Evolutionary conservation across 2,113 vertebrate genomes (phyloP).

Genomic region (Plotosus lineatus): DNA sequence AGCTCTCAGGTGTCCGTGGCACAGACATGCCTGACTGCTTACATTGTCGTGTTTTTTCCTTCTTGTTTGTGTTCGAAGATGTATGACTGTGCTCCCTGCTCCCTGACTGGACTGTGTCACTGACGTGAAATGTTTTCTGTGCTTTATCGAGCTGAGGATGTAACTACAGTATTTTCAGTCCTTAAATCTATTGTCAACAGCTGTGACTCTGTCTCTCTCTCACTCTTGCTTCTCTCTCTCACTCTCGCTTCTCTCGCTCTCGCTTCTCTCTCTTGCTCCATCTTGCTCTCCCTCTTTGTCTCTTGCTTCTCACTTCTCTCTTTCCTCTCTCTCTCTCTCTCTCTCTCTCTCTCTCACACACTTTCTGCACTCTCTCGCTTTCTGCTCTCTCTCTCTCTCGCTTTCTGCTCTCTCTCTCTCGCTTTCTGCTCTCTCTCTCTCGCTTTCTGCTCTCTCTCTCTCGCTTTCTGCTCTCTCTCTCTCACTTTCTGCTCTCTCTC

Average conservation of each 20-base stretch:
- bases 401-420: not conserved
- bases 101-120: not conserved
- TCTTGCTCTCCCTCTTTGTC: not conserved
- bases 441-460: not conserved
- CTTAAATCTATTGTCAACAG: not conserved
- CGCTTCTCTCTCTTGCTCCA: not conserved
- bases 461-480: not conserved
- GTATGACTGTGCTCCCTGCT: not conserved
- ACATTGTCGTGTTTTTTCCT: not conserved
- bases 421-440: not conserved
- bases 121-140: not conserved
- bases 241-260: not conserved
- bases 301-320: not conserved
- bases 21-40: conserved; percentile 24
- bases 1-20: conserved; percentile 32
- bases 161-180: not conserved
- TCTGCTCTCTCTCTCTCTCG: not conserved
- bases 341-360: not conserved
- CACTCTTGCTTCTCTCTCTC: not conserved
- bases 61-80: not conserved
- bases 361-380: no score
- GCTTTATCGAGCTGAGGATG: not conserved
- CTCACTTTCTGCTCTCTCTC: not conserved
- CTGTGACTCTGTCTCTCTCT: not conserved
- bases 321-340: not conserved